Evolutionary conservation across 2,888 invertebrate species (phyloP), one percentile per base, ranked within the genome.

Genomic region (Proisotoma minuta): DNA sequence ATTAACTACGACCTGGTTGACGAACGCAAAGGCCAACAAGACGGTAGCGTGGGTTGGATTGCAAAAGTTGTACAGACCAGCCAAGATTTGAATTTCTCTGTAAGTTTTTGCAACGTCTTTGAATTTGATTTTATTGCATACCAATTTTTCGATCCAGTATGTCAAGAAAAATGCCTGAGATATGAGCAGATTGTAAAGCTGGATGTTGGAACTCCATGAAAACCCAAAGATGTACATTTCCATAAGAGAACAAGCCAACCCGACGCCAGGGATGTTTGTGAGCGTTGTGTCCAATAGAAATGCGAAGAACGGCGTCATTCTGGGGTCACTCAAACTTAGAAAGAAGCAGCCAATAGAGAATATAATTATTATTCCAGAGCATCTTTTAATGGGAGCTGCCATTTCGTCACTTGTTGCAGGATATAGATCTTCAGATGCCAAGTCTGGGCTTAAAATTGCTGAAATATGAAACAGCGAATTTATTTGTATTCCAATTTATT

Each of bases 1-100:
- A 29, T 60, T 60, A 15, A 60, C 51, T 10, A 47, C 52, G 1
- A 53, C 23, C 29, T 60, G 59, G 24, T 60, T 60, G n/a, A 51
- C 27, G 22, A 60, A 60, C 15, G 59, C 52, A 1, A 60, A 29
- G 27, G 18, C 22, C 20, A 60, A 51, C 3, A 60, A 15, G 26
- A 22, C 20, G 12, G 20, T 27, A 20, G 53, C 27, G 27, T 60
- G 59, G 2, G 15, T 22, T 12, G 59, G 28, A 28, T 47, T 53
- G 24, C 59, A 60, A n/a, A 22, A 28, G 28, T 60, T 60, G 20
- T 53, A 53, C 20, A 47, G 47, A 22, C 5, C n/a, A n/a, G 8
- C 20, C 1, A 60, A 24, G 18, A 29, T 18, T 47, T 60, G 53
- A 1, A 60, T 18, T 22, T 53, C 10, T 47, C 59, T 34, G 51